phyloP scores from a whole-genome alignment of 2,797 vertebrate genomes.

The Dallia pectoralis region DNA sequence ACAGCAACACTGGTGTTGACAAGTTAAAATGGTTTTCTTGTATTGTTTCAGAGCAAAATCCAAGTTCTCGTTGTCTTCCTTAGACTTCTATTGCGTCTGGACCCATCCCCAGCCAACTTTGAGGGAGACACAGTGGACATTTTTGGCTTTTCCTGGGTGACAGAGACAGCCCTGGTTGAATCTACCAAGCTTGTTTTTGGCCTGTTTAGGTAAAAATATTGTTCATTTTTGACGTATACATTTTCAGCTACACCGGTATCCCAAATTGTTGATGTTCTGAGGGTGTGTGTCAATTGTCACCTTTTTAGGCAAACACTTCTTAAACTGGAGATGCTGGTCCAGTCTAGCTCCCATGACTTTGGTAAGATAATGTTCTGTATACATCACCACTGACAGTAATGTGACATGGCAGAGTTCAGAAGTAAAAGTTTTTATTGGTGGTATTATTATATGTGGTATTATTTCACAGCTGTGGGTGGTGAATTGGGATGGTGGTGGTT shows the following conservation, averaged over 20 bases:
- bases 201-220: constrained; percentile 81
- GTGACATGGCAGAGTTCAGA: not conserved
- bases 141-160: constrained; percentile 93
- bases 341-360: constrained; percentile 85
- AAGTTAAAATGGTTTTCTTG: too few relatives aligned
- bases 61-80: not conserved
- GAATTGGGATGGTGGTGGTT: not conserved
- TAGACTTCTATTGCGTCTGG: constrained; percentile 84
- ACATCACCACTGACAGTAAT: not conserved
- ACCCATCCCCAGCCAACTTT: constrained; percentile 88
- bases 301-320: constrained; percentile 84
- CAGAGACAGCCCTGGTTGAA: constrained; percentile 88
- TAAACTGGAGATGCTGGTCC: constrained; percentile 82
- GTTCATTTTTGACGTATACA: not conserved
- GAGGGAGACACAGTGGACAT: constrained; percentile 86
- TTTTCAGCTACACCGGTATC: not conserved
- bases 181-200: constrained; percentile 88
- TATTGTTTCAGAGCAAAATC: not conserved
- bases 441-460: not conserved
- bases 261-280: not conserved
- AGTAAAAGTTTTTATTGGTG: not conserved
- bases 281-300: constrained; percentile 20
- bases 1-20: too few relatives aligned
- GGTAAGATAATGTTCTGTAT: constrained; percentile 75
- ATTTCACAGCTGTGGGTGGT: not conserved